Conservation (phyloP, 2,888 invertebrate genomes). For the Cryptosula pallasiana region DNA sequence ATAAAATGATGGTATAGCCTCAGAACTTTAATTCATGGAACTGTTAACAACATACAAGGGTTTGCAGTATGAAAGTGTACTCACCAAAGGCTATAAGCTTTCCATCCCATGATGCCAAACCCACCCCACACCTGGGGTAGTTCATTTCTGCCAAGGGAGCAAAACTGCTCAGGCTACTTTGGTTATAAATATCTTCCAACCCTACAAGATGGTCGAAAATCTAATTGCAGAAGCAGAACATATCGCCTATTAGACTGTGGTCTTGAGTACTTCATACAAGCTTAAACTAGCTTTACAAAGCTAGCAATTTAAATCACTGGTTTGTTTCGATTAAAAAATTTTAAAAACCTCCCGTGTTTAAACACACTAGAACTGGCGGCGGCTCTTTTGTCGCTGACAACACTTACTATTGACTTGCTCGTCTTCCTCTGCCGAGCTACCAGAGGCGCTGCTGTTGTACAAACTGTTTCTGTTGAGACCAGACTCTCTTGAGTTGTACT, state of each 20-base stretch:
- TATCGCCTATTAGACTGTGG: too few species aligned
- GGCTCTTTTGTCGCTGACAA: too few species aligned
- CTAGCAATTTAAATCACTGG: too few species aligned
- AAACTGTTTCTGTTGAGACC: background rate
- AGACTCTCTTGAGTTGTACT: slow-evolving; percentile 6
- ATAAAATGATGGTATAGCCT: slow-evolving; percentile 30
- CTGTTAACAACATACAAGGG: too few species aligned
- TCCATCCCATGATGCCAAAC: slow-evolving; percentile 66
- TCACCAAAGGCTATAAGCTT: slow-evolving; percentile 73
- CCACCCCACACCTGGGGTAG: slow-evolving; percentile 69
- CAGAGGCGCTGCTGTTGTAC: background rate
- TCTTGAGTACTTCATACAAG: too few species aligned
- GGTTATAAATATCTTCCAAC: background rate
- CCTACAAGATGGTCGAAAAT: background rate
- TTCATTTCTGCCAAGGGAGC: slow-evolving; percentile 61
- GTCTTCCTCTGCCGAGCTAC: slow-evolving; percentile 15
- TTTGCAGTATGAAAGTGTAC: slow-evolving; percentile 34
- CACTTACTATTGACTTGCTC: background rate
- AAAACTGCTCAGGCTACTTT: slow-evolving; percentile 31
- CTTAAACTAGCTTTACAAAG: too few species aligned
- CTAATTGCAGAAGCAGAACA: too few species aligned
- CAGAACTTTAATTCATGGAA: too few species aligned
- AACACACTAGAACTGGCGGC: too few species aligned
- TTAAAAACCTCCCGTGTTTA: too few species aligned
- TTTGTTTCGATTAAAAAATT: too few species aligned